Evolutionary conservation across 1,140 invertebrate species (phyloP), one percentile per base, ranked within the genome.

Genomic region (Papilio glaucus): DNA sequence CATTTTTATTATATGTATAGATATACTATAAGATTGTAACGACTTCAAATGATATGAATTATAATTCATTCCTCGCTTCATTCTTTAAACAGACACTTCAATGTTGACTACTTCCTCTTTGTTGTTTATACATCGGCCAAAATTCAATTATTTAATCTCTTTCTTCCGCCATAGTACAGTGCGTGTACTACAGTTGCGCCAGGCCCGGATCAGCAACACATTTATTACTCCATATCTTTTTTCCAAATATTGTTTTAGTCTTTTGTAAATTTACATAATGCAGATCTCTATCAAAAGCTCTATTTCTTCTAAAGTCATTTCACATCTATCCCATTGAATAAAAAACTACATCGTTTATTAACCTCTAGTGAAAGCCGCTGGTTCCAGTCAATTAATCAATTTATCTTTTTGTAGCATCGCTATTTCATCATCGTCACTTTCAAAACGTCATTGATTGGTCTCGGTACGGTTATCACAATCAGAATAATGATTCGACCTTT

Each of bases 351-450:
- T 53, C 8, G 49, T 53, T 53, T 24, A 53, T 53, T 24, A 12
- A 53, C 49, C 18, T 18, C 18, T 5, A 53, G 49, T 53, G 49
- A 53, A 53, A 53, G 49, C 9, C 10, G 9, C 12, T 3, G 13
- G 49, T 53, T 53, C 49, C 49, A 53, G 21, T 53, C 49, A 24
- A 53, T 53, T 53, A 53, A 53, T 53, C 49, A 24, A 53, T 53
- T 53, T 53, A 9, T 53, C 18, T 53, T 53, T 53, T 53, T 53
- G 21, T 53, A 53, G 18, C 21, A 53, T 53, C 49, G 45, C 0
- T 49, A 21, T 21, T 49, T 49, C 45, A 18, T 24, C 49, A 53
- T 24, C 18, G 49, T 53, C 21, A 53, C 49, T 53, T 53, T 53
- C 18, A 53, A 24, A 53, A 24, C 8, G 21, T 53, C 7, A 53